These are phyloP conservation scores for Anniella stebbinsi DNA, from an alignment of 2,797 vertebrate species.

Conservation along the genomic window DNA sequence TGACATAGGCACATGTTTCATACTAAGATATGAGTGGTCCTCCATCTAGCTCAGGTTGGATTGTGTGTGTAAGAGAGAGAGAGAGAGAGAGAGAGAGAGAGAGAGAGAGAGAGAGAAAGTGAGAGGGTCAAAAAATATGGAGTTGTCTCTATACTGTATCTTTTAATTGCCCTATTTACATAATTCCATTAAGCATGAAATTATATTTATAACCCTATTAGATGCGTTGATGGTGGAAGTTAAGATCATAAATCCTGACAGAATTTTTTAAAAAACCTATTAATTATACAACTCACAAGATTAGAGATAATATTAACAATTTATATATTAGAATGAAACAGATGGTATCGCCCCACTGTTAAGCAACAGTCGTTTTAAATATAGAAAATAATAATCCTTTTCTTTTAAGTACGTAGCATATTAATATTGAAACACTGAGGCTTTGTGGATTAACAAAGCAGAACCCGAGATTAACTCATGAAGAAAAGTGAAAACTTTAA, in stretches of 20 bases:
- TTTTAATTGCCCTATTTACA: slow-evolving; percentile 67
- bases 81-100: too few species aligned
- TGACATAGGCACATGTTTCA: too few species aligned
- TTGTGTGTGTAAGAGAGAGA: too few species aligned
- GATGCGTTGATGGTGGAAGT: slow-evolving; percentile 55
- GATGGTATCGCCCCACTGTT: slow-evolving; percentile 46
- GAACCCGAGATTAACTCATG: background rate
- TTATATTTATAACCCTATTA: slow-evolving; percentile 71
- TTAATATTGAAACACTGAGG: background rate
- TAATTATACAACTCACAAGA: slow-evolving; percentile 53
- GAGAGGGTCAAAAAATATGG: slow-evolving; percentile 24
- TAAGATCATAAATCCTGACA: slow-evolving; percentile 55
- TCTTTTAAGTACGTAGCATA: background rate
- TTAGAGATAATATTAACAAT: slow-evolving; percentile 21
- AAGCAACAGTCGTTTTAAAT: slow-evolving; percentile 26
- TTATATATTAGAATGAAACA: slow-evolving; percentile 1
- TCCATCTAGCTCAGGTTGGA: too few species aligned
- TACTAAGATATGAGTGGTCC: too few species aligned
- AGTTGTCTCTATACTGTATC: slow-evolving; percentile 34
- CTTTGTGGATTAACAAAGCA: background rate
- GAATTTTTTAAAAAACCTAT: slow-evolving; percentile 61
- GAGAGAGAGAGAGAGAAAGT: background rate
- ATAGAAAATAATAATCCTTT: background rate
- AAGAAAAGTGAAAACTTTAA: background rate
- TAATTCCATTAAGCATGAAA: slow-evolving; percentile 70